Conservation (phyloP, 2,888 invertebrate species). For the Mesorhabditis sp. region DNA sequence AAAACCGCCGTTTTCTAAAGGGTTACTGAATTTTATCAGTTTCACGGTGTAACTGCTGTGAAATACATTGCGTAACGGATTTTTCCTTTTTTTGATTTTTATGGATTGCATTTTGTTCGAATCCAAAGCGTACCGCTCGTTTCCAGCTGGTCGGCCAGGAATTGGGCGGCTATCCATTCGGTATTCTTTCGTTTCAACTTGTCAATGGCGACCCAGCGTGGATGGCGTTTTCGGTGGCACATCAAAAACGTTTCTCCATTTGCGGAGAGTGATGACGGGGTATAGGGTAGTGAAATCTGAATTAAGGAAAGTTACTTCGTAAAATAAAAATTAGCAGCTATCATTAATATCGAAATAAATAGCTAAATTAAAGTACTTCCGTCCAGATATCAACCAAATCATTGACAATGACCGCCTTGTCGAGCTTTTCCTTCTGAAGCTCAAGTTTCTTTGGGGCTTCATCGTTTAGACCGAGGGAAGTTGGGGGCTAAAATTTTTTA, state of each 20-base stretch:
- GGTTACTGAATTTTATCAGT: neutral
- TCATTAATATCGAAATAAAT: neutral
- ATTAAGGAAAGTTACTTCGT: neutral
- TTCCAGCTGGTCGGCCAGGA: constrained; percentile 5
- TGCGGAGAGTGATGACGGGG: constrained; percentile 3
- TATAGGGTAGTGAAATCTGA: neutral
- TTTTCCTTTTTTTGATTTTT: no score
- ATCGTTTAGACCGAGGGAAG: neutral
- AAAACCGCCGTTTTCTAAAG: neutral
- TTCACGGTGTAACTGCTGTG: no score
- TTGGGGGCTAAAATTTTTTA: no score
- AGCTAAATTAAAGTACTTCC: neutral
- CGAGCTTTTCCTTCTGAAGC: constrained; percentile 1
- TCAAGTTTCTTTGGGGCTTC: neutral
- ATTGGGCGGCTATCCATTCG: neutral
- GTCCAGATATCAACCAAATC: constrained; percentile 1
- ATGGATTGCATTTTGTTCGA: no score
- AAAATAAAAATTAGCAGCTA: no score
- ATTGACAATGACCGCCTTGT: neutral
- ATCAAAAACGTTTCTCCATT: neutral
- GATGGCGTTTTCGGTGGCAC: neutral
- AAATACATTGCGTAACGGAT: no score
- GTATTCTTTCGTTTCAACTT: neutral
- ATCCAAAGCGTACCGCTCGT: neutral
- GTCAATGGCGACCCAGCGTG: neutral